Percentiles rank a stretch among this genome's conserved stretches.
Evolutionary conservation across 2,113 vertebrate species (phyloP).

Genomic region (Capreolus pygargus): DNA sequence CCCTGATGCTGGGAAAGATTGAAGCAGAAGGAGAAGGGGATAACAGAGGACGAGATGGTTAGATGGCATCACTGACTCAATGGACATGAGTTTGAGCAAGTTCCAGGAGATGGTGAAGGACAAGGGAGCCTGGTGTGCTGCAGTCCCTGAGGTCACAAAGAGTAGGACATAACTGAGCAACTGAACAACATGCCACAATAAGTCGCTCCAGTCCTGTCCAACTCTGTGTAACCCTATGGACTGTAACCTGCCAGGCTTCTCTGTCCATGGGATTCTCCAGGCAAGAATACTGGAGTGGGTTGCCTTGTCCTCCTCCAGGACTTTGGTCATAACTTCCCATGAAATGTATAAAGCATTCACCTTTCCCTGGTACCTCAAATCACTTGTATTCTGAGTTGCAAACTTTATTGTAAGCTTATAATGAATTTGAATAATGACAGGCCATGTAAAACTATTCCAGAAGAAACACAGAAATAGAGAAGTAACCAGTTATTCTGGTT

Average conservation of each 20-base stretch:
- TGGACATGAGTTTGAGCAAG: not conserved
- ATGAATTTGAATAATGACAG: not conserved
- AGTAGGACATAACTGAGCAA: not conserved
- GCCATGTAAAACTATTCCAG: not conserved
- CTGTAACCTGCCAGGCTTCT: not conserved
- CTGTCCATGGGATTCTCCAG: not conserved
- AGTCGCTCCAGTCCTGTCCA: not conserved
- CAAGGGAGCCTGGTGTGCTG: not conserved
- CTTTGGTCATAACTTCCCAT: not conserved
- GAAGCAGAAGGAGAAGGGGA: not conserved
- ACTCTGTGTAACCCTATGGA: not conserved
- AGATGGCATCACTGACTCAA: not conserved
- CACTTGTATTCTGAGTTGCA: not conserved
- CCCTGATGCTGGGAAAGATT: not conserved
- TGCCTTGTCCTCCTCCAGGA: not conserved
- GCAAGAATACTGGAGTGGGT: not conserved
- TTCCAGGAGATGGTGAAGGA: not conserved
- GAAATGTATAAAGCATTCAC: not conserved
- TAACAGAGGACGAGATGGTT: not conserved
- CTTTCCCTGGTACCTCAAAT: not conserved
- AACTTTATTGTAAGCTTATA: not conserved
- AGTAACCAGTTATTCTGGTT: not conserved
- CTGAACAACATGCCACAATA: not conserved
- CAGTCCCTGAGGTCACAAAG: not conserved
- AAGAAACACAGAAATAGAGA: constrained; percentile 25